Conservation (phyloP, 2,113 vertebrate species). For the Sorex araneus region DNA sequence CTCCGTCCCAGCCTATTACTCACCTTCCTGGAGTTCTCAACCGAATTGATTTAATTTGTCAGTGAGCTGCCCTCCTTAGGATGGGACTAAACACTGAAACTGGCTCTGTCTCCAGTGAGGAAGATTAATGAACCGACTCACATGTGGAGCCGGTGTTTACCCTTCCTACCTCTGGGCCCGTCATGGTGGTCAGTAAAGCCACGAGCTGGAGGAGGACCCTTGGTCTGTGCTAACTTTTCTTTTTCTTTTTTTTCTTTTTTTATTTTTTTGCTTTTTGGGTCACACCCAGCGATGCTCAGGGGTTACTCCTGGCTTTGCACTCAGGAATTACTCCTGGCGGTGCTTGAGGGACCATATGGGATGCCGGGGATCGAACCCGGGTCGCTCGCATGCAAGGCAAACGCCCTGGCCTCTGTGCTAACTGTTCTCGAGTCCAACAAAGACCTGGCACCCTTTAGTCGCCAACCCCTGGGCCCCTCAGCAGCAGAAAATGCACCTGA, state of each 20-base stretch:
- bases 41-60: conserved; percentile 80
- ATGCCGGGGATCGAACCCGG: no score
- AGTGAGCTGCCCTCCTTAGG: conserved; percentile 66
- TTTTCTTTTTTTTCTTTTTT: no score
- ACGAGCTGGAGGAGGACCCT: background rate
- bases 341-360: no score
- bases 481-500: background rate
- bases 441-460: background rate
- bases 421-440: background rate
- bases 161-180: background rate
- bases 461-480: background rate
- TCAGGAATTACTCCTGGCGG: no score
- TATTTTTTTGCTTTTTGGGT: no score
- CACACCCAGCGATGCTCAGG: no score
- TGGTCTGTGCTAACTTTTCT: background rate
- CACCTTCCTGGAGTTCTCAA: conserved; percentile 59
- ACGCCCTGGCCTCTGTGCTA: no score
- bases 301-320: no score
- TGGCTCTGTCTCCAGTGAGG: conserved; percentile 44
- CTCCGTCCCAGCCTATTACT: conserved; percentile 18
- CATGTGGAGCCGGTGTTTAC: background rate
- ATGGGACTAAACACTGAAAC: conserved; percentile 42
- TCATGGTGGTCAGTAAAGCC: background rate
- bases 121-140: conserved; percentile 39
- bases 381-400: no score